Evolutionary conservation across 2,113 vertebrate species (phyloP).

Genomic region (Passer montanus): DNA sequence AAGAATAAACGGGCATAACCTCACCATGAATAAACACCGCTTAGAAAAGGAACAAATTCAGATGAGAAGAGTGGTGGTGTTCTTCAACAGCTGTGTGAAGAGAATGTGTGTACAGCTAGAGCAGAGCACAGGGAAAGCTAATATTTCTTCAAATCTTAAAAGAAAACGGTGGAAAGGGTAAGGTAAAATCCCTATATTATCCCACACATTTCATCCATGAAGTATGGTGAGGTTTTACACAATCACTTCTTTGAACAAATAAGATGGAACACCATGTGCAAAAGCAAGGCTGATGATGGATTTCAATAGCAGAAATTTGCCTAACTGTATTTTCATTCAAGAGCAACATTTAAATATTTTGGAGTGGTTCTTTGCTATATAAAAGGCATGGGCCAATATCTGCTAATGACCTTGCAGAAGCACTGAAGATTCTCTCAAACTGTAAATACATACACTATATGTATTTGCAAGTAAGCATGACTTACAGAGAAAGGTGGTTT

Average conservation of each 20-base stretch:
- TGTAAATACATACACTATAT: background rate
- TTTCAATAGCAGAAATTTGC: background rate
- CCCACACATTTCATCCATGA: background rate
- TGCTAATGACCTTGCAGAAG: background rate
- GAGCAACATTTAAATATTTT: background rate
- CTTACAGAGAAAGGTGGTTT: background rate
- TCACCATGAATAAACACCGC: slow-evolving; percentile 48
- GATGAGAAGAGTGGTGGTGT: background rate
- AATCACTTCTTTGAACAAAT: background rate
- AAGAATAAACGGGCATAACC: slow-evolving; percentile 40
- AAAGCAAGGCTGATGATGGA: background rate
- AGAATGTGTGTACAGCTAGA: background rate
- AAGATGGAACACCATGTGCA: background rate
- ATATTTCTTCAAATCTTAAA: slow-evolving; percentile 29
- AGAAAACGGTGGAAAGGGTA: background rate
- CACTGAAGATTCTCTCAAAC: background rate
- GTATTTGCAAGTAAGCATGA: background rate
- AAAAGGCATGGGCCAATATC: background rate
- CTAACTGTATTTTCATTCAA: background rate
- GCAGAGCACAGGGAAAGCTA: background rate
- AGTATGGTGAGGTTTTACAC: background rate
- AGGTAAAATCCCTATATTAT: background rate
- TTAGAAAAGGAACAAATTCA: slow-evolving; percentile 49
- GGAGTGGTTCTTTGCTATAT: background rate
- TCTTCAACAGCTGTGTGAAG: background rate